phyloP scores from a whole-genome alignment of 2,888 invertebrate genomes.

The Magallana nippona region DNA sequence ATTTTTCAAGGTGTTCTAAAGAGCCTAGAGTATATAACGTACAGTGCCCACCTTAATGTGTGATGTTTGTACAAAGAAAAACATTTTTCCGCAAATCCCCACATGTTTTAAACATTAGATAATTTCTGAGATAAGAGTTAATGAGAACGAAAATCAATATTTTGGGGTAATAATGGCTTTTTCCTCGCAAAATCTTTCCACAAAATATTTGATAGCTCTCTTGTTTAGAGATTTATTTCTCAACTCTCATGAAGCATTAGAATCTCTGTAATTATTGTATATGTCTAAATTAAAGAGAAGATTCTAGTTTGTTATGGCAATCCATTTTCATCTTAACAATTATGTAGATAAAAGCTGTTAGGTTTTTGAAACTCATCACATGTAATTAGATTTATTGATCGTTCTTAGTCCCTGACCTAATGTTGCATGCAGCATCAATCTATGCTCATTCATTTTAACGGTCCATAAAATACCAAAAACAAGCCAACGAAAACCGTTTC shows the following conservation, averaged over 20 bases:
- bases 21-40: no score
- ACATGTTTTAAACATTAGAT: conserved; percentile 15
- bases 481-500: background rate
- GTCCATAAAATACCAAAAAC: background rate
- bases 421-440: background rate
- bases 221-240: background rate
- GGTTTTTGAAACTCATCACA: no score
- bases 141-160: conserved; percentile 17
- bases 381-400: conserved; percentile 14
- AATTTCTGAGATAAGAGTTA: background rate
- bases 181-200: background rate
- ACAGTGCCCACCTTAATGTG: background rate
- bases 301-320: no score
- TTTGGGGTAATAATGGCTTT: background rate
- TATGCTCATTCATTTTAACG: background rate
- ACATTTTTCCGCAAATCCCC: background rate
- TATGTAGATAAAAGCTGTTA: no score
- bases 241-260: background rate
- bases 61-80: background rate
- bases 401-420: background rate
- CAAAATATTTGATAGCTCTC: background rate
- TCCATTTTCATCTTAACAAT: no score
- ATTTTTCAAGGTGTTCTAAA: no score
- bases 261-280: no score
- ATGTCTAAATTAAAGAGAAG: no score